Conservation (phyloP, 2,797 vertebrate genomes). For the Chelmon rostratus region DNA sequence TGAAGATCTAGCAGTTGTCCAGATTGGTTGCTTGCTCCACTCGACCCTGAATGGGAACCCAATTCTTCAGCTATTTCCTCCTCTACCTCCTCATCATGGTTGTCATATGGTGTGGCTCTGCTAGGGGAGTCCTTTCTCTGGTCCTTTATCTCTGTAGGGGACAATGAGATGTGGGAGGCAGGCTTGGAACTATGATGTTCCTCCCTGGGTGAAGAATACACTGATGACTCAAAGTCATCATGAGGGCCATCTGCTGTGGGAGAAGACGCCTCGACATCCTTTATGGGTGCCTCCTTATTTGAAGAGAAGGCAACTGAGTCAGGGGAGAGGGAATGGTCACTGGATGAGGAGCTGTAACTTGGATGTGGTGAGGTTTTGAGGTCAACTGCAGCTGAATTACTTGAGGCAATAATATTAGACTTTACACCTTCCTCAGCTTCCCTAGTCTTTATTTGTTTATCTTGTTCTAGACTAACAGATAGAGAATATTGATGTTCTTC, state of each 20-base stretch:
- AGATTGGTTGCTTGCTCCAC: slow-evolving; percentile 77
- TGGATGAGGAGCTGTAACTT: slow-evolving; percentile 60
- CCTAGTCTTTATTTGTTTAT: slow-evolving; percentile 37
- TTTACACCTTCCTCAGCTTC: slow-evolving; percentile 43
- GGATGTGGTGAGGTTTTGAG: slow-evolving; percentile 60
- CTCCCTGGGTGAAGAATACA: slow-evolving; percentile 72
- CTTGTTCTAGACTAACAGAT: slow-evolving; percentile 30
- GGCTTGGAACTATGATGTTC: slow-evolving; percentile 56
- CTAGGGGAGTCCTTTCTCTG: slow-evolving; percentile 37
- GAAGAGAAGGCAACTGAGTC: slow-evolving; percentile 82
- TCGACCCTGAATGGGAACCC: slow-evolving; percentile 82
- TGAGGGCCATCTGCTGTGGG: slow-evolving; percentile 69
- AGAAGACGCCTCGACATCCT: slow-evolving; percentile 51
- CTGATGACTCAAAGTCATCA: slow-evolving; percentile 87
- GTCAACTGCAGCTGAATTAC: slow-evolving; percentile 56
- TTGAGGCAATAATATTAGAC: slow-evolving; percentile 36
- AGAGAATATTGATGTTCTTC: slow-evolving; percentile 51
- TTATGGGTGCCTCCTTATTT: slow-evolving; percentile 74
- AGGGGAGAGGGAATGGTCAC: slow-evolving; percentile 73
- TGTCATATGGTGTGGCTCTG: slow-evolving; percentile 73
- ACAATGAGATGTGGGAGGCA: slow-evolving; percentile 57
- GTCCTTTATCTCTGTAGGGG: slow-evolving; percentile 45
- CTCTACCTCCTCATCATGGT: slow-evolving; percentile 82
- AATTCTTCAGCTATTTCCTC: slow-evolving; percentile 90
- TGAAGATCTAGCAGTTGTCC: slow-evolving; percentile 85